phyloP scores from a whole-genome alignment of 1,140 invertebrate species.

The Leptopilina boulardi region DNA sequence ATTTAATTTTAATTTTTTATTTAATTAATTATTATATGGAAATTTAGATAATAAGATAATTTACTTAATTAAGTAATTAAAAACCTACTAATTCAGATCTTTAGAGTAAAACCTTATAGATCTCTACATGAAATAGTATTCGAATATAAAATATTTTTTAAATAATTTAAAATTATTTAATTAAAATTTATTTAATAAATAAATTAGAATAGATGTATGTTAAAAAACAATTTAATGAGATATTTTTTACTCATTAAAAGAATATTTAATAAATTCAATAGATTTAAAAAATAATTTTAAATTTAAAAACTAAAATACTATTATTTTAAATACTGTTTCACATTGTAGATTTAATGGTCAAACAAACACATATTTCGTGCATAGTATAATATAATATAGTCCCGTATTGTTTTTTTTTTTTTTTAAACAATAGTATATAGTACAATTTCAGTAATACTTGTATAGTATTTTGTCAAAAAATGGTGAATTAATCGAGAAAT shows the following conservation, averaged over 20 bases:
- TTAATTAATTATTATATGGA: neutral
- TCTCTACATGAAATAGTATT: neutral
- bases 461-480: conserved; percentile 2
- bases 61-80: neutral
- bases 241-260: too few relatives aligned
- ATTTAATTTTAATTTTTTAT: neutral
- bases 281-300: too few relatives aligned
- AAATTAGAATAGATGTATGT: too few relatives aligned
- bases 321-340: neutral
- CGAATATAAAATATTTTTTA: neutral
- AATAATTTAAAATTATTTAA: too few relatives aligned
- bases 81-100: neutral
- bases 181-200: too few relatives aligned
- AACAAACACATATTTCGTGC: neutral
- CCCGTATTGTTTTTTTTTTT: neutral
- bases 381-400: neutral
- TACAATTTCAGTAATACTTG: conserved; percentile 3
- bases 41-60: neutral
- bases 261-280: too few relatives aligned
- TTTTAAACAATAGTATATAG: neutral
- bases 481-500: neutral
- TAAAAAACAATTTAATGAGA: too few relatives aligned
- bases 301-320: too few relatives aligned
- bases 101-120: neutral
- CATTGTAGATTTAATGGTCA: neutral